Base-by-base conservation (phyloP, 2,888 invertebrate genomes). In the Metallyticus violacea region DNA sequence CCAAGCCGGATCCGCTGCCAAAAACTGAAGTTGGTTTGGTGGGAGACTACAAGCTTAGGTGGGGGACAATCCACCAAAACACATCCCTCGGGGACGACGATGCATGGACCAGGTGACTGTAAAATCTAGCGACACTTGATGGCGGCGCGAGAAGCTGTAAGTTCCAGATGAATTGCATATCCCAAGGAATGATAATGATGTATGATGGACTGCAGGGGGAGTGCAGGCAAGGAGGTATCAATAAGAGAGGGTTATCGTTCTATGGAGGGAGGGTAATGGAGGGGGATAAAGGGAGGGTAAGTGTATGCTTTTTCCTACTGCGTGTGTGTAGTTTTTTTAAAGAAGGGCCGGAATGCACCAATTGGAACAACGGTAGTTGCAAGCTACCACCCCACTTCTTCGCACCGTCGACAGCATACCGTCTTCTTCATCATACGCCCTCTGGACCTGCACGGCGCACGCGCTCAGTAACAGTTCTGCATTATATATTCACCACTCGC, bases 181-280 rank as follows among this genome's bases (percentile, higher is more conserved):
- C 76, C 62, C 82, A 26, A 40, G 77, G 83, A 77, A 83, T 83
- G 77, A 83, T 83, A 77, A 83, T 77, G 79, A 62, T 15, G 40
- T 40, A 40, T 62, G 40, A 62, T 15, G 40, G 40, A 40, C 40
- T 40, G 40, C 40, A 62, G n/a, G n/a, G n/a, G n/a, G n/a, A n/a
- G n/a, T 78, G 15, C 77, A 25, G 77, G 83, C 77, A n/a, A 27
- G 22, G 40, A 9, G 83, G 83, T 83, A 83, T 83, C 83, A 83
- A 83, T 83, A 83, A 77, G 83, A 83, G 77, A 83, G 83, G 83
- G 83, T 83, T 83, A 83, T 83, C 77, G 83, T 40, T 40, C 40
- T 40, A 40, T 40, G 40, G 40, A 40, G 15, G 40, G 40, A 15
- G 40, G 40, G 40, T 62, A 62, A 77, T 83, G 83, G 77, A 83